A percentile compares a stretch with the other conserved stretches of the same genome.
phyloP scores from a whole-genome alignment of 2,888 invertebrate species.

The Metallyticus violacea region DNA sequence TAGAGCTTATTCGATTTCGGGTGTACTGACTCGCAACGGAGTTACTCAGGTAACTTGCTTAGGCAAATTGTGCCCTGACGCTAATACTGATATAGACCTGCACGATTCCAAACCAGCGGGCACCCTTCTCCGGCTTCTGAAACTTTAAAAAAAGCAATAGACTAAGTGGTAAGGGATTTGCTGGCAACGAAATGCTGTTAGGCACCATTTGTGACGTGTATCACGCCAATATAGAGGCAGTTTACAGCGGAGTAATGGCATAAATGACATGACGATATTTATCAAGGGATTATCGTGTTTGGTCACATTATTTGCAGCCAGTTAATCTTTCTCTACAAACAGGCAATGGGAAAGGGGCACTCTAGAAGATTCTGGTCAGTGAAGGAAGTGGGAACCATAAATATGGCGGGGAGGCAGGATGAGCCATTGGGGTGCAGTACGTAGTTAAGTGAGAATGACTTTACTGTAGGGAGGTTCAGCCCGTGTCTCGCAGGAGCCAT shows the following conservation, averaged over 20 bases:
- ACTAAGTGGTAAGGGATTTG: not conserved
- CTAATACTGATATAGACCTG: no score
- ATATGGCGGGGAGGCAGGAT: not conserved
- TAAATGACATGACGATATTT: no score
- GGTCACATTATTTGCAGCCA: not conserved
- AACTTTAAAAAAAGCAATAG: not conserved
- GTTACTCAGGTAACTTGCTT: no score
- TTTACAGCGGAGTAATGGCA: no score
- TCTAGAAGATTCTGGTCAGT: not conserved
- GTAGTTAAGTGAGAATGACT: not conserved
- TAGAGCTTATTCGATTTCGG: no score
- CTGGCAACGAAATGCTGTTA: not conserved
- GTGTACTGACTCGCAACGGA: no score
- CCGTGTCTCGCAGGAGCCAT: not conserved
- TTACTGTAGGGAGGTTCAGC: not conserved
- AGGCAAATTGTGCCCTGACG: no score
- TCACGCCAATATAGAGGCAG: no score
- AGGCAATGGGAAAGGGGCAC: no score
- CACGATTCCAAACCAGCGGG: no score
- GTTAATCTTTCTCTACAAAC: not conserved
- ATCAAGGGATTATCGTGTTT: not conserved
- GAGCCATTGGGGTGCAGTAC: not conserved
- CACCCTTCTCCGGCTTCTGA: no score
- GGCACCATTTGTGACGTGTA: not conserved
- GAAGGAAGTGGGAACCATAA: not conserved